These are phyloP conservation scores for Caenorhabditis latens DNA, from an alignment of 1,140 invertebrate species.

Conservation along the genomic window DNA sequence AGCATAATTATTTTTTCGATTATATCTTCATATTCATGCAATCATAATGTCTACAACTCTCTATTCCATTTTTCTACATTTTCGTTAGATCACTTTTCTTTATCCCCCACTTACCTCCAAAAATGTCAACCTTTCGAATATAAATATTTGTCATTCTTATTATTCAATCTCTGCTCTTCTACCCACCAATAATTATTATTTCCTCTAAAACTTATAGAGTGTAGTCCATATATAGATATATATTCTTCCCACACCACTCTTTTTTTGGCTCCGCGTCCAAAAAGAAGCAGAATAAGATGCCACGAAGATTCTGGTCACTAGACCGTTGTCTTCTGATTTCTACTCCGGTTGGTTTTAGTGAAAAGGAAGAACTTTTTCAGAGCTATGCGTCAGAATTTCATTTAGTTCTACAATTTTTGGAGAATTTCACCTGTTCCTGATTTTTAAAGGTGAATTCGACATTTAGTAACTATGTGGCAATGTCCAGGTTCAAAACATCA, in stretches of 20 bases:
- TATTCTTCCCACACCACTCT: neutral
- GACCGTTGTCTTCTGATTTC: neutral
- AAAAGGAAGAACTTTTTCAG: neutral
- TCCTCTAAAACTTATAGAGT: too few relatives aligned
- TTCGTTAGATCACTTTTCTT: too few relatives aligned
- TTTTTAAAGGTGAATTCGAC: neutral
- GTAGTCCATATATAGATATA: neutral
- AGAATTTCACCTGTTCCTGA: neutral
- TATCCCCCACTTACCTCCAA: neutral
- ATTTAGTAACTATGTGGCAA: neutral
- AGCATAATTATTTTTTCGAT: too few relatives aligned
- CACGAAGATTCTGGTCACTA: neutral
- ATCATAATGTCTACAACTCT: too few relatives aligned
- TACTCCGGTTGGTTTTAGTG: neutral
- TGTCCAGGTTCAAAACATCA: neutral
- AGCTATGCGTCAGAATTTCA: neutral
- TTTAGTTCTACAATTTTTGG: neutral
- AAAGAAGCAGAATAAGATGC: neutral
- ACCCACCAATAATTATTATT: neutral
- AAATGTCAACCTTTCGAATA: neutral
- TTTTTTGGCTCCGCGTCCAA: neutral
- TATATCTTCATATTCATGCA: too few relatives aligned
- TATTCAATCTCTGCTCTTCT: slow-evolving; percentile 5
- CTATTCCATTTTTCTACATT: too few relatives aligned
- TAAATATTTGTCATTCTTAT: slow-evolving; percentile 11